phyloP scores from a whole-genome alignment of 2,888 invertebrate genomes.

The Netelia virgata region DNA sequence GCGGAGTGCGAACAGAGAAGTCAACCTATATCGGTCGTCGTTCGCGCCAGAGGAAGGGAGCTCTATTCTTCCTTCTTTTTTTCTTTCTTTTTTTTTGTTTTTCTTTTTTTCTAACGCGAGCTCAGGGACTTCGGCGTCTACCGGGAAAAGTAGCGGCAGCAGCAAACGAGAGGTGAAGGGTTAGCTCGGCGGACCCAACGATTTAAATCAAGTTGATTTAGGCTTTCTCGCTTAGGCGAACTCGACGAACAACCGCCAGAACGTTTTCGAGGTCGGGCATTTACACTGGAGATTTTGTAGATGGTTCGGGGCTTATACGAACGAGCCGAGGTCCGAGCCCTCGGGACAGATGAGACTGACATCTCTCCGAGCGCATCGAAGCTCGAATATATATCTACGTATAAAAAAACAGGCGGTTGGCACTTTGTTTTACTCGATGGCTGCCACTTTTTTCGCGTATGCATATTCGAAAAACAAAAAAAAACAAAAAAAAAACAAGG shows the following conservation, averaged over 20 bases:
- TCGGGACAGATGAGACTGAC: constrained; percentile 43
- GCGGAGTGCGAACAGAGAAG: background rate
- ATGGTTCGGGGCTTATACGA: constrained; percentile 19
- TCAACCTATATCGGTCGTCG: no score
- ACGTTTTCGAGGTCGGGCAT: constrained; percentile 31
- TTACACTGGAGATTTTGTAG: constrained; percentile 46
- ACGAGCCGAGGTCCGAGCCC: constrained; percentile 35
- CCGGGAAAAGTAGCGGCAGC: constrained; percentile 16
- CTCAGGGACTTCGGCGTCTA: constrained; percentile 65
- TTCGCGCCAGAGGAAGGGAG: constrained; percentile 8
- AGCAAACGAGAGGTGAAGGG: constrained; percentile 45
- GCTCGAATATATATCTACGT: constrained; percentile 20
- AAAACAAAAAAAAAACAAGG: no score
- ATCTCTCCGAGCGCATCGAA: constrained; percentile 25
- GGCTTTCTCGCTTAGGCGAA: constrained; percentile 72
- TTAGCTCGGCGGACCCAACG: constrained; percentile 68
- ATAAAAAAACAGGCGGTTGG: background rate
- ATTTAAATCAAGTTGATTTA: constrained; percentile 83
- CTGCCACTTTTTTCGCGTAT: no score
- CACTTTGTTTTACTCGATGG: background rate
- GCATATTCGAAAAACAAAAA: no score
- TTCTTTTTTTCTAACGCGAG: constrained; percentile 72
- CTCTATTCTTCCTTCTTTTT: background rate
- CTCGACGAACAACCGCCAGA: constrained; percentile 51
- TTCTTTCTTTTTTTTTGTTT: constrained; percentile 63